Conservation (phyloP, 2,113 vertebrate species). For the Athene noctua region DNA sequence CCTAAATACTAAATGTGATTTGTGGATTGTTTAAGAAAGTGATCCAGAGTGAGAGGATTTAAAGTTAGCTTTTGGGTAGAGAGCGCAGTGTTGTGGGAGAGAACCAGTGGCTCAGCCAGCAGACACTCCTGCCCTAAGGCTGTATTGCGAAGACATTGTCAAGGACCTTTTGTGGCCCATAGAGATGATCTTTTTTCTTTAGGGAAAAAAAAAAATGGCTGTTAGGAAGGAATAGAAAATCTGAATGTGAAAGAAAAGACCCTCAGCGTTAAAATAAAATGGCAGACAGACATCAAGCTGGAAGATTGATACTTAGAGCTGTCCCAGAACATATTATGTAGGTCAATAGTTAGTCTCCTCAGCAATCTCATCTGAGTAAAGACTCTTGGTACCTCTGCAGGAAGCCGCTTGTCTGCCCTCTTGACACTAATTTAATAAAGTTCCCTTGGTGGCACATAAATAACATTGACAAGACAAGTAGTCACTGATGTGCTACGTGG, state of each 20-base stretch:
- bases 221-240: neutral
- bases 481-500: neutral
- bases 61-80: neutral
- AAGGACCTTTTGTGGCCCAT: neutral
- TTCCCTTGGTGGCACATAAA: slow-evolving; percentile 30
- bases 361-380: slow-evolving; percentile 6
- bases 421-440: slow-evolving; percentile 1
- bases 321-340: slow-evolving; percentile 51
- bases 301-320: slow-evolving; percentile 21
- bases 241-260: neutral
- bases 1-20: neutral
- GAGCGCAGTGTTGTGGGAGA: neutral
- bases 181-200: neutral
- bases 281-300: neutral
- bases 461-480: neutral
- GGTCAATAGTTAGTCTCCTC: slow-evolving; percentile 50
- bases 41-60: neutral
- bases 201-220: neutral
- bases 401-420: slow-evolving; percentile 21
- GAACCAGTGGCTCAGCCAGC: neutral
- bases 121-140: neutral
- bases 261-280: neutral
- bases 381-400: slow-evolving; percentile 13
- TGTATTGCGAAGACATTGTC: neutral
- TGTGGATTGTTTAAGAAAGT: neutral